Conservation (phyloP, 2,888 invertebrate species). For the Oxyteleia sp. region DNA sequence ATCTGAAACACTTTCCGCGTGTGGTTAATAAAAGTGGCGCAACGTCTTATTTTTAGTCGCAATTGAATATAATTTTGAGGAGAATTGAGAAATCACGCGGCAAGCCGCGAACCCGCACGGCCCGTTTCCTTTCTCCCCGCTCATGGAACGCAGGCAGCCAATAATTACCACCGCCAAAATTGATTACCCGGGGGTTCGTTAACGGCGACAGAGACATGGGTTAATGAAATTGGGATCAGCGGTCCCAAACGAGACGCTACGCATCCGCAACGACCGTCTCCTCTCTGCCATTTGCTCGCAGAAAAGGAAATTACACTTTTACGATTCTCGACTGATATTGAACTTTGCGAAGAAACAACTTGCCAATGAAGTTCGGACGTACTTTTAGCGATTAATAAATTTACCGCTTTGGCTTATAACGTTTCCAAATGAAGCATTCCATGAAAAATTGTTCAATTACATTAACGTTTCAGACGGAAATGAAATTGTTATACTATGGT, state of each 20-base stretch:
- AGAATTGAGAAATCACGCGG: conserved; percentile 48
- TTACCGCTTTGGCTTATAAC: too few relatives aligned
- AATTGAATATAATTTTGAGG: conserved; percentile 28
- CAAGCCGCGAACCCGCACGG: conserved; percentile 28
- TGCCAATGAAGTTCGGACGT: too few relatives aligned
- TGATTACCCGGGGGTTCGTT: conserved; percentile 81
- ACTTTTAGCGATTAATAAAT: too few relatives aligned
- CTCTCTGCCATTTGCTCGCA: too few relatives aligned
- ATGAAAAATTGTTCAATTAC: too few relatives aligned
- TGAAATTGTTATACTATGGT: too few relatives aligned
- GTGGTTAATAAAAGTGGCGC: neutral
- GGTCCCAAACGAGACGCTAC: conserved; percentile 38
- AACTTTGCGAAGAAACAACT: too few relatives aligned
- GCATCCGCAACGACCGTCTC: neutral
- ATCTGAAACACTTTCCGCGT: too few relatives aligned
- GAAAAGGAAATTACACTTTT: too few relatives aligned
- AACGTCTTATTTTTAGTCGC: conserved; percentile 7
- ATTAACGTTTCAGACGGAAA: too few relatives aligned
- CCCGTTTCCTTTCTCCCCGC: conserved; percentile 6
- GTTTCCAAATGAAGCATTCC: too few relatives aligned
- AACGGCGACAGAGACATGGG: conserved; percentile 75
- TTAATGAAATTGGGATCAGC: conserved; percentile 82
- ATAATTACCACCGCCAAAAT: conserved; percentile 83
- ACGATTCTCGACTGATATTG: too few relatives aligned
- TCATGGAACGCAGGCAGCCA: conserved; percentile 73